Conservation (phyloP, 1,140 invertebrate genomes). For the Bradysia coprophila region DNA sequence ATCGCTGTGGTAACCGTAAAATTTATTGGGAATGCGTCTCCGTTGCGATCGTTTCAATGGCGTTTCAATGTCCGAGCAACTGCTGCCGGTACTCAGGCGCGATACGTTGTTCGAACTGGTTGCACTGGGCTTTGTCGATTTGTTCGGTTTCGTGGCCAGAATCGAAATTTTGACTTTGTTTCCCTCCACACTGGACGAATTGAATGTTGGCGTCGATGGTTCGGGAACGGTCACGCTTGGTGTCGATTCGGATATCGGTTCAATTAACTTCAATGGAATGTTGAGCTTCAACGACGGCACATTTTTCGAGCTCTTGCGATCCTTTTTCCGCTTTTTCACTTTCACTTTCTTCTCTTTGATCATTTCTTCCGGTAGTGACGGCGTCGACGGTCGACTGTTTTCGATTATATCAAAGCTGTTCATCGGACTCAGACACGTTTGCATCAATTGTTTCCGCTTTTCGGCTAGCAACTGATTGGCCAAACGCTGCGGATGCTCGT, state of each 20-base stretch:
- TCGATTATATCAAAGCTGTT: conserved; percentile 37
- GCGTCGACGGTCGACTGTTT: conserved; percentile 37
- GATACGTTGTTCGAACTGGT: not conserved
- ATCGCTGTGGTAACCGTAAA: conserved; percentile 70
- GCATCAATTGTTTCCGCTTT: conserved; percentile 46
- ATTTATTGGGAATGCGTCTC: conserved; percentile 57
- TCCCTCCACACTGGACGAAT: not conserved
- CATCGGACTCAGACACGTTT: conserved; percentile 32
- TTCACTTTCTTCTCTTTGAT: conserved; percentile 30
- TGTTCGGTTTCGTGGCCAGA: not conserved
- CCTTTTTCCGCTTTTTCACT: conserved; percentile 36
- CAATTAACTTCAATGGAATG: conserved; percentile 1
- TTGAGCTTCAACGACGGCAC: not conserved
- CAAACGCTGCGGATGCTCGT: conserved; percentile 52
- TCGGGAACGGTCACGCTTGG: not conserved
- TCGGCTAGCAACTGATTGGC: conserved; percentile 48
- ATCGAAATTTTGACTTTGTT: not conserved
- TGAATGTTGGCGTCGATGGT: conserved; percentile 8
- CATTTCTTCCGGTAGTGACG: conserved; percentile 24
- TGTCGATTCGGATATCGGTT: not conserved
- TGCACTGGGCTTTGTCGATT: not conserved
- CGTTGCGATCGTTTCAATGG: conserved; percentile 47
- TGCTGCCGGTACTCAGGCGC: conserved; percentile 17
- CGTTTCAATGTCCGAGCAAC: conserved; percentile 29
- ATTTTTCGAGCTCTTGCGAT: conserved; percentile 15